Evolutionary conservation across 1,140 invertebrate genomes (phyloP), one percentile per base, ranked within the genome.

Genomic region (Matsumurasca onukii): DNA sequence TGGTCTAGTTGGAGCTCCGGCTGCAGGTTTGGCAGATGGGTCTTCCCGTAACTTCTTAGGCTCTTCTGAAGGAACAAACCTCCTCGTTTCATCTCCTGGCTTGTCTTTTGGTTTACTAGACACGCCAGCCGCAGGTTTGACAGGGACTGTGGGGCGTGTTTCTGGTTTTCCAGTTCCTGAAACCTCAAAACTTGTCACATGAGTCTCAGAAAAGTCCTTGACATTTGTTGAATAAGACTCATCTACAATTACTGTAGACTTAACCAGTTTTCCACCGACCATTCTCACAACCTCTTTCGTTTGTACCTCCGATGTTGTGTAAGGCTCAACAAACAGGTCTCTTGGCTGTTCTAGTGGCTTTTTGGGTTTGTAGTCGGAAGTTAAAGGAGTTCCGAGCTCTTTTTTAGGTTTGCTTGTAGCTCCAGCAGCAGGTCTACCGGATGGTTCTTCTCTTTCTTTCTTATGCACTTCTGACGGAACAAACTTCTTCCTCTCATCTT

Each of bases 221-320:
- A 20, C 27, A 49, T 67, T 51, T 24, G 67, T 67, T 13, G 13
- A 31, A 24, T 3, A 31, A 57, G 25, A 30, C 24, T 63, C 61
- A 9, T 63, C 61, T 22, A 63, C 61, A 2, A 63, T 5, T 9
- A 68, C 55, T 25, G 49, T 68, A 0, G 67, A 61, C 62, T 68
- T 68, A 34, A 68, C 55, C 29, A 73, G 31, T 67, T 73, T 73
- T 51, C 69, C 69, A 69, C 72, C 72, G 24, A 72, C 66, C 71
- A 72, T 72, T 30, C 55, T 68, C 15, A 71, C 67, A 34, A 69
- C 51, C 24, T 67, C 66, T 27, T 12, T 39, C 17, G 49, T 66
- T 27, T 61, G 57, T 9, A 27, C 30, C 2, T 27, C 24, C 9
- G 57, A 13, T 61, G 57, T 12, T 30, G 24, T 61, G 3, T 13